Conservation (phyloP, 2,888 invertebrate genomes). For the Argynnis bischoffii region DNA sequence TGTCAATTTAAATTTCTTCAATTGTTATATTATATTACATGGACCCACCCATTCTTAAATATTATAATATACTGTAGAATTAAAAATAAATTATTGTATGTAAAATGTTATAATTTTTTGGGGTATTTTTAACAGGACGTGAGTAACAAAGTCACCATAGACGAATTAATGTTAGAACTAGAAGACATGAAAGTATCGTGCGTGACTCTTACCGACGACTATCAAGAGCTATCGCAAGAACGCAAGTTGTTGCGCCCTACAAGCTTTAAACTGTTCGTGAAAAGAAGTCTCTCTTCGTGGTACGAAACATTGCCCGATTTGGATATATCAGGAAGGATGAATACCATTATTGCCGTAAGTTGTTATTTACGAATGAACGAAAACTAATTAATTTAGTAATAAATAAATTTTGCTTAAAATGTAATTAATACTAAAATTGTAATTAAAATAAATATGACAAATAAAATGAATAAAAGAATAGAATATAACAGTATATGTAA, state of each 20-base stretch:
- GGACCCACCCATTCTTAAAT: too few species aligned
- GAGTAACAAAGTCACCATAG: slow-evolving; percentile 86
- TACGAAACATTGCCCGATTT: slow-evolving; percentile 91
- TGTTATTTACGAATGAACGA: slow-evolving; percentile 1
- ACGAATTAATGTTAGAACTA: slow-evolving; percentile 91
- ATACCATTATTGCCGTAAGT: slow-evolving; percentile 87
- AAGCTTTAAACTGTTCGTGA: slow-evolving; percentile 89
- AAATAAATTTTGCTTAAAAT: not conserved
- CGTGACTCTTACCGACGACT: slow-evolving; percentile 75
- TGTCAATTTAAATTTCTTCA: too few species aligned
- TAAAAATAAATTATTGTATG: not conserved
- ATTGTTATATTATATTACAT: too few species aligned
- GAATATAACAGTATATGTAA: too few species aligned
- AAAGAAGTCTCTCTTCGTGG: slow-evolving; percentile 94
- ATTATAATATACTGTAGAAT: not conserved
- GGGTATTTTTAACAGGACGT: slow-evolving; percentile 51
- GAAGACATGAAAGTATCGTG: slow-evolving; percentile 90
- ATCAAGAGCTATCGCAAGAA: slow-evolving; percentile 61
- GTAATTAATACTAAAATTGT: too few species aligned
- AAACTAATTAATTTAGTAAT: not conserved
- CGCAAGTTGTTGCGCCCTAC: slow-evolving; percentile 90
- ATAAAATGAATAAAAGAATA: too few species aligned
- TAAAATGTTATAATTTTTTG: not conserved
- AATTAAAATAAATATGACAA: too few species aligned
- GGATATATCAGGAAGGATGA: slow-evolving; percentile 90